These are phyloP conservation scores for Datnioides undecimradiatus DNA, from an alignment of 2,113 vertebrate species.

Conservation along the genomic window DNA sequence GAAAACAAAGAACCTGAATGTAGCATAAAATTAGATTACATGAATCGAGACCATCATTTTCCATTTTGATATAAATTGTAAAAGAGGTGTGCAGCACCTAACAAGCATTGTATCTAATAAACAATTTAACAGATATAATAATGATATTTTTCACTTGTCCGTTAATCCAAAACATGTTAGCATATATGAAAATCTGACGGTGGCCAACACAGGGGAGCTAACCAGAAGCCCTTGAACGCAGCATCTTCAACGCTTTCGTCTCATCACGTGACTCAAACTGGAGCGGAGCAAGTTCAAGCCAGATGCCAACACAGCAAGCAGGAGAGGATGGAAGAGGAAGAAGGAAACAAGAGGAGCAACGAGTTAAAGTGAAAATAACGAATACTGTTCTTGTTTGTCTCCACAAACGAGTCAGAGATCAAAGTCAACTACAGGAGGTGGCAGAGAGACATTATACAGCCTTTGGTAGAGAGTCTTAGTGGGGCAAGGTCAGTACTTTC, in stretches of 20 bases:
- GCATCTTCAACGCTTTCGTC: not conserved
- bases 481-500: not conserved
- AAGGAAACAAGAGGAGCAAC: not conserved
- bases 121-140: not conserved
- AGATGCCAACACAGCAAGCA: slow-evolving; percentile 82
- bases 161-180: not conserved
- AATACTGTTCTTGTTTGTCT: not conserved
- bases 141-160: not conserved
- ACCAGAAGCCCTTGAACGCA: slow-evolving; percentile 39
- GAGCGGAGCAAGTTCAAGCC: slow-evolving; percentile 42
- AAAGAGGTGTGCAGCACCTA: not conserved
- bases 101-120: not conserved
- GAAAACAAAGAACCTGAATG: not conserved
- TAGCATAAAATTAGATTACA: not conserved
- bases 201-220: too few relatives aligned
- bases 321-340: not conserved
- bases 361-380: not conserved
- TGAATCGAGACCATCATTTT: not conserved
- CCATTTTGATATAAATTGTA: not conserved
- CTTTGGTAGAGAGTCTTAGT: not conserved
- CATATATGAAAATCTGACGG: too few relatives aligned
- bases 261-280: slow-evolving; percentile 45
- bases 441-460: not conserved
- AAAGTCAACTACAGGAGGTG: not conserved
- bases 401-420: too few relatives aligned